Evolutionary conservation across 1,140 invertebrate species (phyloP), one percentile per base, ranked within the genome.

Genomic region (Ridgeia piscesae): DNA sequence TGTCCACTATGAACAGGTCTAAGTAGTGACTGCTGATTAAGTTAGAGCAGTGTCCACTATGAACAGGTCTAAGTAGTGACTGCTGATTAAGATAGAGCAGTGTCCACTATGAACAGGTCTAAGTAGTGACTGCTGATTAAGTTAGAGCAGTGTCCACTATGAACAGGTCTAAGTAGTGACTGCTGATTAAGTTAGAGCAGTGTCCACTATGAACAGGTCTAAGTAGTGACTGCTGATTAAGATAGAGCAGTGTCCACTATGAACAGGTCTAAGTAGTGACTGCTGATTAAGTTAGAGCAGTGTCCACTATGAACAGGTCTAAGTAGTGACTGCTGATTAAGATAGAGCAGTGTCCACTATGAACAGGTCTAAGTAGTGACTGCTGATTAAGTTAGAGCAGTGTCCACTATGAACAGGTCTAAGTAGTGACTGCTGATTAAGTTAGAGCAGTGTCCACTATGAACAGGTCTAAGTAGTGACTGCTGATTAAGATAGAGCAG

Each of bases 121-220:
- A n/a, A n/a, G n/a, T n/a, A n/a, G n/a, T n/a, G n/a, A n/a, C n/a
- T n/a, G n/a, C n/a, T n/a, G n/a, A n/a, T n/a, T n/a, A 98, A 94
- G 95, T 96, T 93, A 91, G 91, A 91, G 35, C 2, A 21, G 58
- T 77, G 58, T 77, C 58, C 58, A 77, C 58, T 77, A 77, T 77
- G 58, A 21, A 42, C 42, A 42, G 11, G 42, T 42, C 42, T 6
- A n/a, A n/a, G n/a, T n/a, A n/a, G n/a, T n/a, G n/a, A n/a, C n/a
- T n/a, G n/a, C n/a, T n/a, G n/a, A n/a, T n/a, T n/a, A 98, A 94
- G 95, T 96, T 93, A 91, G 91, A 91, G 35, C 2, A 21, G 58
- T 77, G 58, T 77, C 58, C 58, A 77, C 58, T 77, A 77, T 77
- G 58, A 21, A 42, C 42, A 42, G 11, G 42, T 42, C 42, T n/a